These are phyloP conservation scores for Cossypha polioptera DNA, from an alignment of 2,797 vertebrate genomes.

Conservation along the genomic window DNA sequence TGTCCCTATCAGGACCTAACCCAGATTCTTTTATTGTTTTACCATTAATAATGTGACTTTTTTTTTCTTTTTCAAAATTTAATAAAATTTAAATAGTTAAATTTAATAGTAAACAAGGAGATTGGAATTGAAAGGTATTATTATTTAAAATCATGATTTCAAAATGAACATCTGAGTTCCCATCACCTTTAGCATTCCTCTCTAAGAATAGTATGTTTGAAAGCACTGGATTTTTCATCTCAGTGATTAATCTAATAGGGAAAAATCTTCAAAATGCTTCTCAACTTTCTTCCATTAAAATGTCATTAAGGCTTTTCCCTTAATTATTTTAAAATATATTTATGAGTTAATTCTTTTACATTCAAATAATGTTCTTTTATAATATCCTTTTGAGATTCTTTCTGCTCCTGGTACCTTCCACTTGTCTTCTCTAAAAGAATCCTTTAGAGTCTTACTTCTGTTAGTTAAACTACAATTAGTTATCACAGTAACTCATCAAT, in stretches of 20 bases:
- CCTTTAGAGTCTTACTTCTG: neutral
- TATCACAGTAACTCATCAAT: neutral
- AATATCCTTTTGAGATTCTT: neutral
- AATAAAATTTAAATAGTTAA: neutral
- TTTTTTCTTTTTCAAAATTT: neutral
- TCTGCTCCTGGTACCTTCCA: neutral
- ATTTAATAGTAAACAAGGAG: neutral
- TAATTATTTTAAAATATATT: neutral
- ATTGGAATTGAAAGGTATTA: neutral
- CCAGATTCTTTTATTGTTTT: neutral
- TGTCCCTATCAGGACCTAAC: neutral
- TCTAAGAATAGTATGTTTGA: neutral
- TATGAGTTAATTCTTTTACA: neutral
- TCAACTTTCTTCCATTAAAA: neutral
- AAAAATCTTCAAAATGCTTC: neutral
- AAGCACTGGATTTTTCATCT: neutral
- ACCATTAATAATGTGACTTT: neutral
- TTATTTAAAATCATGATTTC: neutral
- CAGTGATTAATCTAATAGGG: neutral
- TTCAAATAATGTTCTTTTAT: neutral
- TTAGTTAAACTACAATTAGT: neutral
- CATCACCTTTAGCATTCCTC: neutral
- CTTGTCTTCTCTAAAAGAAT: neutral
- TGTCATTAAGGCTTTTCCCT: neutral
- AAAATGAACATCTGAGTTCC: neutral